Percentiles rank a stretch among this genome's conserved stretches.
Conservation (phyloP, 2,888 invertebrate genomes). For the Pyrocoelia pectoralis region DNA sequence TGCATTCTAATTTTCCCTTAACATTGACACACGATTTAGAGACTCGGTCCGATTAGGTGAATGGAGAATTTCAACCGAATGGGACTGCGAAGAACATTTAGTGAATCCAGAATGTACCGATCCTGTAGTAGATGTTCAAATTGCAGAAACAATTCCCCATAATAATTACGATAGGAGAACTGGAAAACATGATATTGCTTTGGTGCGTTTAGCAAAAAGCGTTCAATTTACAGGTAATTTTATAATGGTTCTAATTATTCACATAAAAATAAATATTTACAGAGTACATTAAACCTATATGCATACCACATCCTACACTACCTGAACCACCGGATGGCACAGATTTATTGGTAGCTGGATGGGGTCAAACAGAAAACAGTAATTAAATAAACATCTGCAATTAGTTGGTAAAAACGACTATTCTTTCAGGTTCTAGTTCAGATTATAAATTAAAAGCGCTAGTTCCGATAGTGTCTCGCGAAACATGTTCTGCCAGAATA, state of each 20-base stretch:
- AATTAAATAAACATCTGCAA: no score
- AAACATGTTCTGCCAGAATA: slow-evolving; percentile 15
- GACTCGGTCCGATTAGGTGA: slow-evolving; percentile 59
- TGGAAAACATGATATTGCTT: slow-evolving; percentile 56
- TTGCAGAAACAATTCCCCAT: slow-evolving; percentile 56
- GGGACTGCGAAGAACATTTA: slow-evolving; percentile 56
- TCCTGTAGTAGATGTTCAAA: slow-evolving; percentile 51
- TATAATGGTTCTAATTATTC: not conserved
- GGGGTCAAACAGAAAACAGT: slow-evolving; percentile 29
- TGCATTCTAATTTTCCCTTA: no score
- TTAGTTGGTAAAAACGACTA: no score
- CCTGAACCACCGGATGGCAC: not conserved
- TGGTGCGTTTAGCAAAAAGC: slow-evolving; percentile 61
- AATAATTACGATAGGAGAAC: slow-evolving; percentile 45
- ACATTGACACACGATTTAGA: no score
- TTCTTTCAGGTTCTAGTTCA: not conserved
- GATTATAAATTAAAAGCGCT: slow-evolving; percentile 21
- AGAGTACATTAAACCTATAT: slow-evolving; percentile 32
- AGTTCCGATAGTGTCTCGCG: slow-evolving; percentile 26
- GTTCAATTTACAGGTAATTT: slow-evolving; percentile 58
- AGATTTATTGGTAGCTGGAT: slow-evolving; percentile 16
- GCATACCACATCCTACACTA: slow-evolving; percentile 15
- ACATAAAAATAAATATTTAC: not conserved
- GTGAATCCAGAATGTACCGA: slow-evolving; percentile 54
- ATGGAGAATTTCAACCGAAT: slow-evolving; percentile 57